A percentile compares a stretch with the other conserved stretches of the same genome.
phyloP scores from a whole-genome alignment of 2,888 invertebrate species.

The Argynnis bischoffii region DNA sequence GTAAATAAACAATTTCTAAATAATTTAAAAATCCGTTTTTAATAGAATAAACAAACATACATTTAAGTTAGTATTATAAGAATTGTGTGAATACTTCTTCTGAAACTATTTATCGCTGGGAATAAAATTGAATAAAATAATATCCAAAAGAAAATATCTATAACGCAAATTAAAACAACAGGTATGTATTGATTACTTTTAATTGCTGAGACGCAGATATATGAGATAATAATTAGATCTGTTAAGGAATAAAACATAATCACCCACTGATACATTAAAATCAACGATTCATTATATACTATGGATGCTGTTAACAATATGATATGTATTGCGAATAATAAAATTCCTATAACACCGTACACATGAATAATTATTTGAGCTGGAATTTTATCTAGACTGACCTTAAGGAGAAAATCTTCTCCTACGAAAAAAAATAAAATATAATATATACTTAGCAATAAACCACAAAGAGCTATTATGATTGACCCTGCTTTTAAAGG shows the following conservation, averaged over 20 bases:
- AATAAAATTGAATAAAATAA: conserved; percentile 49
- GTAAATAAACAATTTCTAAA: no score
- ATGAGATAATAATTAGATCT: conserved; percentile 46
- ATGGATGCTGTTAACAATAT: conserved; percentile 52
- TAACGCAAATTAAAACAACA: conserved; percentile 40
- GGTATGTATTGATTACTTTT: conserved; percentile 27
- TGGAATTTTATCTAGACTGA: conserved; percentile 38
- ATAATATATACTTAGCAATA: conserved; percentile 48
- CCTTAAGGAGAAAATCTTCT: conserved; percentile 38
- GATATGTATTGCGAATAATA: conserved; percentile 48
- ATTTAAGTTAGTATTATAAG: conserved; percentile 48
- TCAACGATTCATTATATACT: conserved; percentile 53
- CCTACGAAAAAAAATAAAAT: conserved; percentile 45
- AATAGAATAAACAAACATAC: neutral
- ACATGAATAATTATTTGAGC: conserved; percentile 46
- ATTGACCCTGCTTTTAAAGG: conserved; percentile 54
- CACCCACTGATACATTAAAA: conserved; percentile 58
- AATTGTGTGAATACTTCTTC: conserved; percentile 59
- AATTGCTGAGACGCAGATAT: conserved; percentile 39
- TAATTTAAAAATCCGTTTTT: neutral
- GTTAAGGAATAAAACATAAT: conserved; percentile 48
- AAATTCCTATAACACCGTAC: conserved; percentile 52
- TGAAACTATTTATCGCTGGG: conserved; percentile 60
- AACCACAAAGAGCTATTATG: conserved; percentile 50
- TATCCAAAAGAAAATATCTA: conserved; percentile 51